Evolutionary conservation across 1,140 invertebrate genomes (phyloP).

Genomic region (Leptinotarsa defecta): DNA sequence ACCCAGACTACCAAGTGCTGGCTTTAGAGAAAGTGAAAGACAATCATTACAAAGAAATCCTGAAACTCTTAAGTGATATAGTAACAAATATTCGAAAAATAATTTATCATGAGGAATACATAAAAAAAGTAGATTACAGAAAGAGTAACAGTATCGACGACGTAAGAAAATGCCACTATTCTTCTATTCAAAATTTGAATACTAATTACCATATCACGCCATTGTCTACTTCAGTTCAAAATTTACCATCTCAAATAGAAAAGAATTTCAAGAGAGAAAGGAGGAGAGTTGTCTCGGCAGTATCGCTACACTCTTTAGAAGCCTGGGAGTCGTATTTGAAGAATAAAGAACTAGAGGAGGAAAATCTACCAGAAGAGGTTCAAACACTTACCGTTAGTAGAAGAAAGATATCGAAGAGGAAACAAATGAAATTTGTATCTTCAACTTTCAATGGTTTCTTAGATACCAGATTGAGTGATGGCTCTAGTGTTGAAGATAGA

Average conservation of each 20-base stretch:
- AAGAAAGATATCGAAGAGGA: constrained; percentile 30
- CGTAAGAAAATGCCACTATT: background rate
- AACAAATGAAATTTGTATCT: constrained; percentile 42
- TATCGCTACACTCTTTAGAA: constrained; percentile 33
- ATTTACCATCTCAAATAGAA: background rate
- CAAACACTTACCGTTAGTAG: constrained; percentile 17
- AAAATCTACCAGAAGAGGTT: background rate
- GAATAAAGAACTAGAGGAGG: constrained; percentile 30
- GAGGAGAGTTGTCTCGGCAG: constrained; percentile 31
- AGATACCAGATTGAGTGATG: constrained; percentile 17
- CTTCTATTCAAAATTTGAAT: background rate
- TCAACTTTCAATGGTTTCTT: constrained; percentile 42
- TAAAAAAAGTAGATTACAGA: constrained; percentile 12
- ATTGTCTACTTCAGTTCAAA: background rate
- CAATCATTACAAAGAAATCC: constrained; percentile 41
- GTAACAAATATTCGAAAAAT: constrained; percentile 33
- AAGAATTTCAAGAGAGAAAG: constrained; percentile 26
- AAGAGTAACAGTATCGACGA: background rate
- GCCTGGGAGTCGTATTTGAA: constrained; percentile 41
- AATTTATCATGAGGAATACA: constrained; percentile 32
- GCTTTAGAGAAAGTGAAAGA: constrained; percentile 42
- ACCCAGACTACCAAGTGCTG: constrained; percentile 18
- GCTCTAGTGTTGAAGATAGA: no score
- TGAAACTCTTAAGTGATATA: constrained; percentile 32
- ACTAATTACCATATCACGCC: background rate